Base-by-base conservation (phyloP, 2,888 invertebrate genomes). In the Seladonia tumulorum region DNA sequence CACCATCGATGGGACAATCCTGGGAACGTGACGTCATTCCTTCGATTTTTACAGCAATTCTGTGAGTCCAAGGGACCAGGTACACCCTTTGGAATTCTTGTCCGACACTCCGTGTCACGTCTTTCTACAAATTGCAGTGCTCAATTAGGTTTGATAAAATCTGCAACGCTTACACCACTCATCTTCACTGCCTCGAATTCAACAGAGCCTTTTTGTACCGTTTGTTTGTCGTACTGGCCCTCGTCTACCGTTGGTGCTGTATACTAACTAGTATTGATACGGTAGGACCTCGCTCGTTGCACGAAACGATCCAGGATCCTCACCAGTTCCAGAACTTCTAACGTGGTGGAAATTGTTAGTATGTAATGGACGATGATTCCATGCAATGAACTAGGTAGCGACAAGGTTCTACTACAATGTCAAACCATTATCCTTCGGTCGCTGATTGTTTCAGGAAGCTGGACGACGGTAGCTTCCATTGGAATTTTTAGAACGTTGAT, bases 101-200 rank as follows among this genome's bases (percentile, higher is more conserved):
- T n/a, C 60, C 57, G 68, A 49, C 68, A 73, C 53, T 71, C 42
- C 60, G 42, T 57, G n/a, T 82, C 66, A 45, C 47, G 76, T 57
- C 72, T 77, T 83, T 76, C 73, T 63, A 63, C 57, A 76, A 82
- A 82, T 73, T 39, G n/a, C 12, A 10, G 22, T 57, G 12, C 3
- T 57, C n/a, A n/a, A 3, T 57, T 10, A n/a, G n/a, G n/a, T 57
- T 57, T 5, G 4, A 12, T 4, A 12, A n/a, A 57, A 57, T 57
- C n/a, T 57, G 53, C n/a, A 57, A 57, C 53, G n/a, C 10, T 53
- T 57, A 10, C n/a, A 57, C 12, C 8, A 12, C n/a, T n/a, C 3
- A n/a, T n/a, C 57, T 57, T n/a, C 3, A 12, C n/a, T n/a, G n/a
- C n/a, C n/a, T n/a, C n/a, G n/a, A n/a, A n/a, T n/a, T n/a, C n/a